These are phyloP conservation scores for Drosophila malerkotliana DNA, from an alignment of 1,140 invertebrate species.

Conservation along the genomic window DNA sequence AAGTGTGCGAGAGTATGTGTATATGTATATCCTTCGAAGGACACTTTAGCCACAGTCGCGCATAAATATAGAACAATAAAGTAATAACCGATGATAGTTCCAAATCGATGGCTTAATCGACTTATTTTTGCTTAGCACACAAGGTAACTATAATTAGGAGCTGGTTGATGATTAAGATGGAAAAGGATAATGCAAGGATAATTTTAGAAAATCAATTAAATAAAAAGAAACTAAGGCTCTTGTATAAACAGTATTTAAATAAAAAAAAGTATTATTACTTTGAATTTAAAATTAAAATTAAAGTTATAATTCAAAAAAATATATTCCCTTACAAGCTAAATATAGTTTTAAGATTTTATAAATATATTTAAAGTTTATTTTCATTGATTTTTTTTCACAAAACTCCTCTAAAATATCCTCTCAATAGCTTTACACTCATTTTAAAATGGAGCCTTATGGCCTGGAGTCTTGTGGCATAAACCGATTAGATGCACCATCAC, in stretches of 20 bases:
- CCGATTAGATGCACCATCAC: slow-evolving; percentile 15
- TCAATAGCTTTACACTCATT: background rate
- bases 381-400: background rate
- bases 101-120: slow-evolving; percentile 44
- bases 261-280: too few species aligned
- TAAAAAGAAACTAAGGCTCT: too few species aligned
- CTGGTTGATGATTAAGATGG: slow-evolving; percentile 6
- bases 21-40: slow-evolving; percentile 24
- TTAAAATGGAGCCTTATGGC: too few species aligned
- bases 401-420: background rate
- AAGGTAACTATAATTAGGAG: background rate
- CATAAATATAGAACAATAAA: slow-evolving; percentile 60
- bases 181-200: background rate
- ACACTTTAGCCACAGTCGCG: slow-evolving; percentile 27
- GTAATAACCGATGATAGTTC: slow-evolving; percentile 39
- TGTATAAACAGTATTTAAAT: too few species aligned
- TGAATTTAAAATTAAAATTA: too few species aligned
- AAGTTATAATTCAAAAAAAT: too few species aligned
- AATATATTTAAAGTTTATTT: too few species aligned
- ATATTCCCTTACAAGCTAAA: too few species aligned
- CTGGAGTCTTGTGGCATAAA: slow-evolving; percentile 5
- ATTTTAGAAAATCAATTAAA: too few species aligned
- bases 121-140: background rate
- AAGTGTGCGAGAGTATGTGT: background rate
- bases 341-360: too few species aligned